Percentiles rank a stretch among this genome's conserved stretches.
Evolutionary conservation across 2,797 vertebrate species (phyloP).

Genomic region (Poliocrania exsul): DNA sequence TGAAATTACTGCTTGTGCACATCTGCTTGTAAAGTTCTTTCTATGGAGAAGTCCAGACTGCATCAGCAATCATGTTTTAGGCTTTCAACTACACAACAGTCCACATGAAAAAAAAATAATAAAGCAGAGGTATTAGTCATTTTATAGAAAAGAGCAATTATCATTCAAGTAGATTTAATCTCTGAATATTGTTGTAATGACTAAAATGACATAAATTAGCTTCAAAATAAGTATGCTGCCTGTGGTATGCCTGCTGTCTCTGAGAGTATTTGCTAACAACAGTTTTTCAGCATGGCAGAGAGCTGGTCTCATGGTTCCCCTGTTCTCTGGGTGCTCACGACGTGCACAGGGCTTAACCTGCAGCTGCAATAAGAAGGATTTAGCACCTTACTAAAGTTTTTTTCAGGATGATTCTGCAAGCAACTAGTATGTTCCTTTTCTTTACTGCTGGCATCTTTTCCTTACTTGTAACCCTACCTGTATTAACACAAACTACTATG

Average conservation of each 20-base stretch:
- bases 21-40: neutral
- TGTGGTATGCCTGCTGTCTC: neutral
- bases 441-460: neutral
- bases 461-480: neutral
- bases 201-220: neutral
- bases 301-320: neutral
- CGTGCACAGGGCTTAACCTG: fast-evolving
- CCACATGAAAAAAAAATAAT: neutral
- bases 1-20: neutral
- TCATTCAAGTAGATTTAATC: neutral
- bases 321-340: neutral
- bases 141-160: conserved; percentile 23
- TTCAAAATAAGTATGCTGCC: neutral
- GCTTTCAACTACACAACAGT: neutral
- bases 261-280: neutral
- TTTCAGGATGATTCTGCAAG: neutral
- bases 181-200: neutral
- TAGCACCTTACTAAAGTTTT: neutral
- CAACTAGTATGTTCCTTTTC: neutral
- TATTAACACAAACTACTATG: neutral
- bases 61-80: neutral
- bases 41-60: neutral
- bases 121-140: conserved; percentile 24
- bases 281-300: neutral
- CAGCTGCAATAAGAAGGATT: neutral